phyloP scores from a whole-genome alignment of 2,888 invertebrate species.

The Amphimallon solstitiale region DNA sequence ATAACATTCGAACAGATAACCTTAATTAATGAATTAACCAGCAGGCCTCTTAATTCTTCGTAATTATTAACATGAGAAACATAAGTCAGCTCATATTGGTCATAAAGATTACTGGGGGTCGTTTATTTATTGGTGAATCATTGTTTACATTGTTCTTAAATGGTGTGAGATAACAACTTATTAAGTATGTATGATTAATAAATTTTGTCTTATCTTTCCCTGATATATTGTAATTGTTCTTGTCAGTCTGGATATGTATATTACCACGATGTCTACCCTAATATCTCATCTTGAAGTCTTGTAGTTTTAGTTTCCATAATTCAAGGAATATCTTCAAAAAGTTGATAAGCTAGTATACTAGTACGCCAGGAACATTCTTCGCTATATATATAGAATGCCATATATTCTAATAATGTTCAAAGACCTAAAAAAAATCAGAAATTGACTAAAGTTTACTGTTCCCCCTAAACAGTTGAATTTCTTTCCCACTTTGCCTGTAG shows the following conservation, averaged over 20 bases:
- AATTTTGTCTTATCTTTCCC: conserved; percentile 16
- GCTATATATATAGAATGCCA: too few relatives aligned
- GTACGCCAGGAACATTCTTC: too few relatives aligned
- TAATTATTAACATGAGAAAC: conserved; percentile 32
- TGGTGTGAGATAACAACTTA: conserved; percentile 21
- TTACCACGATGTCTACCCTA: too few relatives aligned
- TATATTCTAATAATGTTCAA: too few relatives aligned
- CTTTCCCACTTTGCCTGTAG: too few relatives aligned
- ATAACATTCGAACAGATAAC: conserved; percentile 25
- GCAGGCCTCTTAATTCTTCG: conserved; percentile 20
- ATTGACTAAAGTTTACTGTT: too few relatives aligned
- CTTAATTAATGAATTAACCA: conserved; percentile 32
- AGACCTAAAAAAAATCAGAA: too few relatives aligned
- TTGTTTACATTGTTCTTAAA: conserved; percentile 29
- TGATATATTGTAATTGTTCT: conserved; percentile 11
- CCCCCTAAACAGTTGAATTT: too few relatives aligned
- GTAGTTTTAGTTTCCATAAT: too few relatives aligned
- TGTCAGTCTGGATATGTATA: neutral
- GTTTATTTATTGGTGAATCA: conserved; percentile 27
- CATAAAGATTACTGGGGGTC: conserved; percentile 20
- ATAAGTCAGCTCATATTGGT: conserved; percentile 25
- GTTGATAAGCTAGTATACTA: too few relatives aligned
- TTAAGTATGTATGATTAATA: conserved; percentile 6
- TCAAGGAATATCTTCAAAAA: too few relatives aligned
- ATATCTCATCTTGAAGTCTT: too few relatives aligned